Evolutionary conservation across 92 coral and sea anemone species (phyloP).

Genomic region (Montipora capitata): DNA sequence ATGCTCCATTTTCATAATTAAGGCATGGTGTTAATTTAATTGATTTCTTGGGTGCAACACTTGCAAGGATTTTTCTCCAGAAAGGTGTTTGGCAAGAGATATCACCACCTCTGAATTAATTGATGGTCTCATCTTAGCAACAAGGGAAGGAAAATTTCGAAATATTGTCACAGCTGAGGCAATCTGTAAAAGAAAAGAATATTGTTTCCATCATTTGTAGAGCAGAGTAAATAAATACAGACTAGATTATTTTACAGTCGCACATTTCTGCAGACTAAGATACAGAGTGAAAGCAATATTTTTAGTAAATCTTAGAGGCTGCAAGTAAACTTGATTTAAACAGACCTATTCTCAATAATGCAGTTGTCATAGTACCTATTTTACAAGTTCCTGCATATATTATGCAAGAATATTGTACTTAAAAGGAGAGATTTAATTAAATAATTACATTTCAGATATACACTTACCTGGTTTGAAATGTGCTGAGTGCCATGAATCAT

Average conservation of each 20-base stretch:
- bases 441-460: not conserved
- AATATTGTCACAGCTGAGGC: conserved; percentile 44
- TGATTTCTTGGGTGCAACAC: conserved; percentile 4
- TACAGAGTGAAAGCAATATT: not conserved
- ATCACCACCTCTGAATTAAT: conserved; percentile 20
- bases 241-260: not conserved
- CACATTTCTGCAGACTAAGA: too few relatives aligned
- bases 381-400: not conserved
- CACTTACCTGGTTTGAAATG: conserved; percentile 56
- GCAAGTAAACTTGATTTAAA: too few relatives aligned
- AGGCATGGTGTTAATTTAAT: not conserved
- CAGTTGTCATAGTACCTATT: not conserved
- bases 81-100: conserved; percentile 32
- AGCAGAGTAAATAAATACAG: not conserved
- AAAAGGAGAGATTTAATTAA: too few relatives aligned
- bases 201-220: not conserved
- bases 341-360: not conserved
- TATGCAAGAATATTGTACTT: too few relatives aligned
- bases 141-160: conserved; percentile 25
- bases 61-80: conserved; percentile 49
- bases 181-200: conserved; percentile 12
- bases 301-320: too few relatives aligned
- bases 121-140: conserved; percentile 39
- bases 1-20: not conserved
- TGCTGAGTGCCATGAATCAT: conserved; percentile 74